A percentile compares a stretch with the other conserved stretches of the same genome.
Conservation (phyloP, 2,113 vertebrate genomes). For the Bungarus multicinctus region DNA sequence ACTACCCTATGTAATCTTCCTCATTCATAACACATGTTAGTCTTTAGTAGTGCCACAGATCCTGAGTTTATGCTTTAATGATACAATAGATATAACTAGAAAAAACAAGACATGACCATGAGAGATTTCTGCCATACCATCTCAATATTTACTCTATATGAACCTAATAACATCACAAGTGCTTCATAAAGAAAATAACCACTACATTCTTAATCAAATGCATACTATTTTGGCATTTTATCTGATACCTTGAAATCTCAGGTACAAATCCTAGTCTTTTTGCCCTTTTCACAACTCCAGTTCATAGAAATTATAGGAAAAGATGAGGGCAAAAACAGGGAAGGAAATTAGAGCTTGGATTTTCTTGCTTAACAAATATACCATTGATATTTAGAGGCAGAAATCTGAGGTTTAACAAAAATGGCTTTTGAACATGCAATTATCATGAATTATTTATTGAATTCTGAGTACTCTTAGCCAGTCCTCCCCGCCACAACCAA, state of each 20-base stretch:
- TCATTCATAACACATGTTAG: neutral
- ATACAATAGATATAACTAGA: neutral
- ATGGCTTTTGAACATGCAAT: conserved; percentile 27
- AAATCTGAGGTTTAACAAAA: neutral
- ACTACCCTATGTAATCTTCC: neutral
- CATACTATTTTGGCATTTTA: conserved; percentile 15
- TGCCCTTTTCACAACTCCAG: conserved; percentile 28
- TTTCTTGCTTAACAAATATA: neutral
- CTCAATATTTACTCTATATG: neutral
- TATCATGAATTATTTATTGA: neutral
- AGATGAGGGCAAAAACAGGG: neutral
- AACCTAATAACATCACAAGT: neutral
- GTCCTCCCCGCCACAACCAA: neutral
- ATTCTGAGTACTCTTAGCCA: neutral
- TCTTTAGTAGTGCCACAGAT: neutral
- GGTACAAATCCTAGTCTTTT: conserved; percentile 7
- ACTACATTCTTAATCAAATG: neutral
- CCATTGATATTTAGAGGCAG: neutral
- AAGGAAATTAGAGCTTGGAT: neutral
- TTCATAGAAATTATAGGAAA: conserved; percentile 15
- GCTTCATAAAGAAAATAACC: neutral
- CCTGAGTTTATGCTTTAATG: neutral
- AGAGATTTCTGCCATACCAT: neutral
- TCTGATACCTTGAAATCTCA: conserved; percentile 30
- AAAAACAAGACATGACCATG: neutral